phyloP scores from a whole-genome alignment of 2,888 invertebrate genomes.

The Elmis aenea region DNA sequence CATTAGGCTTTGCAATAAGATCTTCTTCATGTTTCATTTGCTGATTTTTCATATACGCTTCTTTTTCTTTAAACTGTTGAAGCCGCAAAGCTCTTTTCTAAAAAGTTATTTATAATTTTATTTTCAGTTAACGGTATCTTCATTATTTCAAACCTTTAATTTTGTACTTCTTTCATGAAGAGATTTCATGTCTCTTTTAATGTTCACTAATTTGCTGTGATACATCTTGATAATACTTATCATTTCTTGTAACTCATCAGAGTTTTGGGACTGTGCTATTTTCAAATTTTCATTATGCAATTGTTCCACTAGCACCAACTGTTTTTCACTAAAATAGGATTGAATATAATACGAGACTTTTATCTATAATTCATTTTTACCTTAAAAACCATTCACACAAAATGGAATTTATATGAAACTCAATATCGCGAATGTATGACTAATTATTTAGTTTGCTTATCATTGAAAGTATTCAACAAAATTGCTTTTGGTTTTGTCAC shows the following conservation, averaged over 20 bases:
- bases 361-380: no score
- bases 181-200: conserved; percentile 46
- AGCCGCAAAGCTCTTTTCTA: conserved; percentile 45
- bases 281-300: conserved; percentile 36
- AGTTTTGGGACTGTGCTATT: conserved; percentile 30
- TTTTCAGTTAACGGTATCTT: background rate
- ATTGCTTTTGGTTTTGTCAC: no score
- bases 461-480: no score
- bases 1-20: conserved; percentile 24
- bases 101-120: conserved; percentile 6
- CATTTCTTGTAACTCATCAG: conserved; percentile 34
- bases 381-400: no score
- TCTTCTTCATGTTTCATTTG: conserved; percentile 40
- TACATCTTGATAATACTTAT: conserved; percentile 43
- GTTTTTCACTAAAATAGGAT: conserved; percentile 28
- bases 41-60: conserved; percentile 39
- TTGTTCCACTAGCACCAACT: conserved; percentile 40
- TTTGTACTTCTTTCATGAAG: conserved; percentile 45
- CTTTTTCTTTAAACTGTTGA: conserved; percentile 46
- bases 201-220: conserved; percentile 42
- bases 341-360: no score
- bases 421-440: no score
- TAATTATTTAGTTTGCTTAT: no score
- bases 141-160: conserved; percentile 39
- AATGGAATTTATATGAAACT: no score